Conservation (phyloP, 2,888 invertebrate genomes). For the Idaea dimidiata region DNA sequence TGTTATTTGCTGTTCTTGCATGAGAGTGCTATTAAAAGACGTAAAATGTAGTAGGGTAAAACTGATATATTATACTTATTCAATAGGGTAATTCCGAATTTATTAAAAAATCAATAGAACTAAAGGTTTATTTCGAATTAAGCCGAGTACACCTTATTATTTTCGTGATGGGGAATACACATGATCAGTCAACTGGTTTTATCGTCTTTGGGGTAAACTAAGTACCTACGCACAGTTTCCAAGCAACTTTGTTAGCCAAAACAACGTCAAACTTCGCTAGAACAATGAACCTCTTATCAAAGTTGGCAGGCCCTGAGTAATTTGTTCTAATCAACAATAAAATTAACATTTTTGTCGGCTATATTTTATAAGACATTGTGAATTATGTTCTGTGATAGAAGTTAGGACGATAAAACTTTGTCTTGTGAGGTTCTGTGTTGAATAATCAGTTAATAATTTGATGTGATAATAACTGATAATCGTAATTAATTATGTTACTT, state of each 20-base stretch:
- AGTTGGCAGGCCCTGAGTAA: slow-evolving; percentile 30
- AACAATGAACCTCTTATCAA: slow-evolving; percentile 32
- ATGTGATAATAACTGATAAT: background rate
- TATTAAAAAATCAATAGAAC: too few species aligned
- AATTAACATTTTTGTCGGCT: slow-evolving; percentile 1
- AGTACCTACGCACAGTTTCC: slow-evolving; percentile 12
- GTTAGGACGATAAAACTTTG: background rate
- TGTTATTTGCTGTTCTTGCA: too few species aligned
- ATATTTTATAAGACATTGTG: background rate
- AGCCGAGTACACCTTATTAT: too few species aligned
- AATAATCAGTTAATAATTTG: background rate
- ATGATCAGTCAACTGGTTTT: too few species aligned
- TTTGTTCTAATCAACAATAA: slow-evolving; percentile 17
- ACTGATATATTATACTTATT: too few species aligned
- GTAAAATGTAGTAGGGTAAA: too few species aligned
- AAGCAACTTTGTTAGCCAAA: slow-evolving; percentile 27
- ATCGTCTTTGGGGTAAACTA: slow-evolving; percentile 20
- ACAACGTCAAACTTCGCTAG: slow-evolving; percentile 31
- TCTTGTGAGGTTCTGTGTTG: background rate
- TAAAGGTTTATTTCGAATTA: too few species aligned
- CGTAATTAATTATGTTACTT: too few species aligned
- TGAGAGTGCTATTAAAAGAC: too few species aligned
- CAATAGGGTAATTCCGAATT: too few species aligned
- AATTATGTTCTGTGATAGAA: background rate
- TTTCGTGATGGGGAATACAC: too few species aligned